Evolutionary conservation across 2,888 invertebrate species (phyloP).

Genomic region (Nemurella pictetii): DNA sequence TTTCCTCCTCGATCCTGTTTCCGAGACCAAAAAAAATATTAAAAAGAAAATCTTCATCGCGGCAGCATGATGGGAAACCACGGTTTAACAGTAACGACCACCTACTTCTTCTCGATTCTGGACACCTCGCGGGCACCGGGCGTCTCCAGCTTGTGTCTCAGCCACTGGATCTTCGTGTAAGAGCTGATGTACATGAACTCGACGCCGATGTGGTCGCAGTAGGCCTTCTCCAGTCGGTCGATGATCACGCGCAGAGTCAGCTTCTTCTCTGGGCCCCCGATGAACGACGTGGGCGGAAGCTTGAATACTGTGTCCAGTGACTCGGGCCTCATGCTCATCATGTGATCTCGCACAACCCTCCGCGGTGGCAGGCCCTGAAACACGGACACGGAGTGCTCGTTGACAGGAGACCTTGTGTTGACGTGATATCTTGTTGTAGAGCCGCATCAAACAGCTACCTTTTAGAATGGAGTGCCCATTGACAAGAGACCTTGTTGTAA

Average conservation of each 20-base stretch:
- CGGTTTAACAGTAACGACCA: too few species aligned
- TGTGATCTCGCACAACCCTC: constrained; percentile 47
- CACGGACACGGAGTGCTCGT: too few species aligned
- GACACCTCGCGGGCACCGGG: constrained; percentile 63
- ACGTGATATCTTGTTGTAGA: too few species aligned
- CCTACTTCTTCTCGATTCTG: constrained; percentile 61
- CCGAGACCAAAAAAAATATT: too few species aligned
- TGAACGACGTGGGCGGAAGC: constrained; percentile 68
- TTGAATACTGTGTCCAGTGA: constrained; percentile 70
- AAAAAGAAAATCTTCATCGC: too few species aligned
- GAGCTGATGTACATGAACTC: constrained; percentile 79
- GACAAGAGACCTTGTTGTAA: too few species aligned
- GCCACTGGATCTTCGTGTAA: constrained; percentile 69
- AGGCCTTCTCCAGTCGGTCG: constrained; percentile 64
- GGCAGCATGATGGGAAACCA: too few species aligned
- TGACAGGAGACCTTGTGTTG: too few species aligned
- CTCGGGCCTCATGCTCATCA: constrained; percentile 50
- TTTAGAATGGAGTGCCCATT: too few species aligned
- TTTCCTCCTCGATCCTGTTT: too few species aligned
- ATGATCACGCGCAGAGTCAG: constrained; percentile 71
- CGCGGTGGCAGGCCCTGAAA: constrained; percentile 37
- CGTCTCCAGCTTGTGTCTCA: constrained; percentile 68
- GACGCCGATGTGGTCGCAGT: constrained; percentile 72
- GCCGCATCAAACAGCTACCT: too few species aligned
- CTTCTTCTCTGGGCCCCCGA: constrained; percentile 63